Evolutionary conservation across 2,113 vertebrate genomes (phyloP), one percentile per base, ranked within the genome.

Genomic region (Misgurnus mizolepis): DNA sequence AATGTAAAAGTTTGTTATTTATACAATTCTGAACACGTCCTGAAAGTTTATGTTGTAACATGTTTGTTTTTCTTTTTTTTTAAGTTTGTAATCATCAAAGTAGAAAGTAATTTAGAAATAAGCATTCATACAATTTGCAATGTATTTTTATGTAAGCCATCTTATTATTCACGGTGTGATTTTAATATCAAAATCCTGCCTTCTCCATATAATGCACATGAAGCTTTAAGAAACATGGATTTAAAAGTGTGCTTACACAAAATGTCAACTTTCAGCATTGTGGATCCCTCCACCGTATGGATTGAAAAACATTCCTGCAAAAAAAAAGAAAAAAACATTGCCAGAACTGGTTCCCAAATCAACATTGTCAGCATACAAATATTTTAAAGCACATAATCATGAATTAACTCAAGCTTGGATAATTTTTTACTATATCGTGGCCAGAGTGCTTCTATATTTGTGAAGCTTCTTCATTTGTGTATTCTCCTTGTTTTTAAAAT

Each of bases 111-210:
- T 34, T 11, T 60, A 60, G 5, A 27, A 12, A 41, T 5, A 55
- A 50, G 45, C 50, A 58, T 78, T 82, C 66, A 27, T 71, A 34
- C 61, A 45, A 64, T 18, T 56, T 81, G 88, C 27, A 75, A 81
- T 81, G 90, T 86, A n/a, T 80, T 45, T 41, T 87, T 50, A 56
- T 87, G 73, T 79, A 82, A 61, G 85, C 68, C 66, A 34, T 82
- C 83, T 85, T 85, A 81, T 85, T 81, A 86, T 80, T 81, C 80
- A 72, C 67, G 81, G 72, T 83, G 50, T 55, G 47, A 85, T 85
- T 70, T 86, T 83, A 83, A 55, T 81, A 74, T 88, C 86, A 85
- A 85, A 88, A 87, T 82, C 85, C 87, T 91, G 92, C 89, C 89
- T 87, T 87, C 67, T 76, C 53, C 67, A 83, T 84, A 85, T 83